Percentiles rank a stretch among this genome's conserved stretches.
phyloP scores from a whole-genome alignment of 2,113 vertebrate genomes.

The Scortum barcoo region DNA sequence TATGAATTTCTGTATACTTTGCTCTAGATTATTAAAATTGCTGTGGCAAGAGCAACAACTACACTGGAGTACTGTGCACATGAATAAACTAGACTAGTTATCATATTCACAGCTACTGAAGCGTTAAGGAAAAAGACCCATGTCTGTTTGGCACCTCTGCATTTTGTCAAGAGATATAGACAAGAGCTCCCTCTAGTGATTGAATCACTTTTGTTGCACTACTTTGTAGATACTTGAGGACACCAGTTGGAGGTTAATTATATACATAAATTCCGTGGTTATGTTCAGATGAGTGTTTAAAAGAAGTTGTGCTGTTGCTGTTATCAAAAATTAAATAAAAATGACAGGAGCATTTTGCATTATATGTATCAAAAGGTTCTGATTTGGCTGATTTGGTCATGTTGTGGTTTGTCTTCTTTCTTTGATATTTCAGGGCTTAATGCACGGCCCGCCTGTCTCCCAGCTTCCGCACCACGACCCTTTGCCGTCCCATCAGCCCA shows the following conservation, averaged over 20 bases:
- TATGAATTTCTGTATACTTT: constrained; percentile 19
- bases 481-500: constrained; percentile 80
- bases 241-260: constrained; percentile 42
- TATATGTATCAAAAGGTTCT: neutral
- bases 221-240: constrained; percentile 11
- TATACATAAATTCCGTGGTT: neutral
- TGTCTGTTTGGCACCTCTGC: constrained; percentile 24
- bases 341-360: neutral
- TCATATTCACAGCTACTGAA: constrained; percentile 53
- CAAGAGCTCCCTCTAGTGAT: constrained; percentile 85
- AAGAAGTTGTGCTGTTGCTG: neutral
- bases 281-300: neutral
- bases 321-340: neutral
- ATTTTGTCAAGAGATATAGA: constrained; percentile 56
- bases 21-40: constrained; percentile 42
- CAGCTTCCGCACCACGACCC: constrained; percentile 85
- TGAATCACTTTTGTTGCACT: constrained; percentile 19
- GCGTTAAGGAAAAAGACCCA: constrained; percentile 32
- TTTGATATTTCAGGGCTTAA: constrained; percentile 83
- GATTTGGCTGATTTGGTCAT: neutral
- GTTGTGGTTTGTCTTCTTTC: constrained; percentile 25
- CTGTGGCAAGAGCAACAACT: constrained; percentile 27
- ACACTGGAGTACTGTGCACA: constrained; percentile 45
- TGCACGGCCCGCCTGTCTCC: constrained; percentile 88
- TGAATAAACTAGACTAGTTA: constrained; percentile 50